Evolutionary conservation across 2,113 vertebrate species (phyloP), one percentile per base, ranked within the genome.

Genomic region (Syngnathoides biaculeatus): DNA sequence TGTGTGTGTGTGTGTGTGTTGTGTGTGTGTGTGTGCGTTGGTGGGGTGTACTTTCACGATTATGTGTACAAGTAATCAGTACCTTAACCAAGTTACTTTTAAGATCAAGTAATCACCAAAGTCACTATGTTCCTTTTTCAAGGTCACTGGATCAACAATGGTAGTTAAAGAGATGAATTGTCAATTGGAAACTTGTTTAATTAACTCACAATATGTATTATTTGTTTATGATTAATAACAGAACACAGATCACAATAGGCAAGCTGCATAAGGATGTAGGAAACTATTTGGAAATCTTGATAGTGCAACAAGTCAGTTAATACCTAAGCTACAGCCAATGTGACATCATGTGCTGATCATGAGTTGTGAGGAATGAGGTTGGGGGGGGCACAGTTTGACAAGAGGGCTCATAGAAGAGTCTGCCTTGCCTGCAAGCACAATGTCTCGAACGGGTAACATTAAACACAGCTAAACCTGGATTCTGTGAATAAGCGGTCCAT

Each of bases 291-390:
- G 24, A 55, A 55, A 55, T 1, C 22, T 1, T 47, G 26, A 47
- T 19, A 53, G 43, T 24, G 42, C 67, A 79, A 26, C 47, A 68
- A 63, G 70, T 43, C 43, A 27, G 74, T 68, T 84, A 78, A 82
- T 74, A 81, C 78, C 81, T 80, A 78, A 82, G 72, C 72, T 74
- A 47, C 43, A 61, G 71, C 74, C 74, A 68, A 66, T 73, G 73
- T 79, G 77, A 67, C 79, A 79, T 84, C 90, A 91, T 87, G 88
- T 90, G 90, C 84, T 75, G 73, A 73, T 90, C 90, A 90, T 88
- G 90, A 80, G 89, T 79, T 86, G 78, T 64, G 74, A 75, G 79
- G 79, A 40, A 42, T 40, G n/a, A 52, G 58, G 67, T 19, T 20
- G 57, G 55, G 35, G 27, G 71, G 26, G 71, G 11, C 59, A 69